phyloP scores from a whole-genome alignment of 1,140 invertebrate species.

The Saxidomus purpurata region DNA sequence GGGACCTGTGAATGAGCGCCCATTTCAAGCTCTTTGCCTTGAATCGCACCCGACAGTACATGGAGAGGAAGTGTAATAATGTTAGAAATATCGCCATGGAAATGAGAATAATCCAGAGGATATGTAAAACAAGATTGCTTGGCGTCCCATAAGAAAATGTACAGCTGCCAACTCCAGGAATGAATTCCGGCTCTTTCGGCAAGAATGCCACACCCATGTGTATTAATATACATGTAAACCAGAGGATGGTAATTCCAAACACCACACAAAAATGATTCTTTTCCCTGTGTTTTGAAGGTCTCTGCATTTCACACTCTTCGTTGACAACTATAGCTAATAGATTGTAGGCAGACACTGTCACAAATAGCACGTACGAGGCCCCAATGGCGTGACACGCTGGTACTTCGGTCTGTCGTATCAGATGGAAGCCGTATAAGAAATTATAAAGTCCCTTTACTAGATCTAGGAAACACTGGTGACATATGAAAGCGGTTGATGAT shows the following conservation, averaged over 20 bases:
- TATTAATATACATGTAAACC: constrained; percentile 94
- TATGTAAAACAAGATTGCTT: constrained; percentile 95
- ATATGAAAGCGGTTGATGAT: constrained; percentile 81
- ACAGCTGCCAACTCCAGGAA: constrained; percentile 91
- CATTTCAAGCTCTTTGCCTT: constrained; percentile 76
- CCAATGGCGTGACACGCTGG: constrained; percentile 96
- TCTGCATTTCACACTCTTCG: constrained; percentile 95
- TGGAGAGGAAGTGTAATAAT: constrained; percentile 93
- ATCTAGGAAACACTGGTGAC: constrained; percentile 83
- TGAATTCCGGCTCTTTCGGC: constrained; percentile 79
- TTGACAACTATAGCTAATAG: constrained; percentile 96
- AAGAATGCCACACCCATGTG: constrained; percentile 96
- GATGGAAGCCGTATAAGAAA: constrained; percentile 89
- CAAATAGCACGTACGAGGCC: constrained; percentile 95
- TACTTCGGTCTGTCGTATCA: constrained; percentile 93
- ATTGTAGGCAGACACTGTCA: constrained; percentile 96
- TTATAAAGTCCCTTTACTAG: constrained; percentile 79
- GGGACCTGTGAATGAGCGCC: constrained; percentile 77
- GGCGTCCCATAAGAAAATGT: constrained; percentile 92
- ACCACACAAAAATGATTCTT: constrained; percentile 91
- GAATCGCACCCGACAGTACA: constrained; percentile 91
- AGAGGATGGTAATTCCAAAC: constrained; percentile 97
- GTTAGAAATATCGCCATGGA: constrained; percentile 95
- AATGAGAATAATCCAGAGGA: constrained; percentile 96
- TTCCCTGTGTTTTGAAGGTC: constrained; percentile 75